A percentile compares a stretch with the other conserved stretches of the same genome.
These are phyloP conservation scores for Phyllostomus discolor DNA, from an alignment of 2,113 vertebrate genomes.

Conservation along the genomic window DNA sequence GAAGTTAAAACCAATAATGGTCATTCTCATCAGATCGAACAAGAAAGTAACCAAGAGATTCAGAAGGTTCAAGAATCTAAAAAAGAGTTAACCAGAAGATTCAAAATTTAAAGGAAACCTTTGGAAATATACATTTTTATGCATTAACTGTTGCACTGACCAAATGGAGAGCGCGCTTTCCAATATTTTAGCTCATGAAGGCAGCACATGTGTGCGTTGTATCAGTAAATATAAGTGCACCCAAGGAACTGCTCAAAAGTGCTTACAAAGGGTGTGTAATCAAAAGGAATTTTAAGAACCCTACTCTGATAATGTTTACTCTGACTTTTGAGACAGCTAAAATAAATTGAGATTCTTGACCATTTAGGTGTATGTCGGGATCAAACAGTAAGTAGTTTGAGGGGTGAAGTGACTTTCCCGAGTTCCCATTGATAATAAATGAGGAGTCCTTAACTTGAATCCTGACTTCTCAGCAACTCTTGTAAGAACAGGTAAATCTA, in stretches of 20 bases:
- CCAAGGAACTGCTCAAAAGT: neutral
- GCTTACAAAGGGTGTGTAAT: neutral
- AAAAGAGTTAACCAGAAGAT: neutral
- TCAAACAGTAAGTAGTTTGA: neutral
- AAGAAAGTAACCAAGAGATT: neutral
- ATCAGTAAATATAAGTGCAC: neutral
- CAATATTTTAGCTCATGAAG: neutral
- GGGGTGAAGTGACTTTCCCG: neutral
- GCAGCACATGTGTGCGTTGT: neutral
- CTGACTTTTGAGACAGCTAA: neutral
- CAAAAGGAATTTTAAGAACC: neutral
- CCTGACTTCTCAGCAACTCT: neutral
- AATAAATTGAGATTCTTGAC: neutral
- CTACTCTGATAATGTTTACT: neutral
- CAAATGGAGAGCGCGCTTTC: neutral
- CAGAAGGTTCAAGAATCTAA: neutral
- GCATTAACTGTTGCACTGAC: neutral
- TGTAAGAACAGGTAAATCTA: neutral
- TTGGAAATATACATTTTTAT: neutral
- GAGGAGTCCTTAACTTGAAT: neutral
- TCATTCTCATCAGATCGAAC: neutral
- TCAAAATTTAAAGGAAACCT: neutral
- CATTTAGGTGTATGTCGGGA: neutral
- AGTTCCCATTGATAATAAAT: neutral
- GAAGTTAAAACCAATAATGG: neutral